Base-by-base conservation (phyloP, 2,113 vertebrate species). In the Panthera leo region DNA sequence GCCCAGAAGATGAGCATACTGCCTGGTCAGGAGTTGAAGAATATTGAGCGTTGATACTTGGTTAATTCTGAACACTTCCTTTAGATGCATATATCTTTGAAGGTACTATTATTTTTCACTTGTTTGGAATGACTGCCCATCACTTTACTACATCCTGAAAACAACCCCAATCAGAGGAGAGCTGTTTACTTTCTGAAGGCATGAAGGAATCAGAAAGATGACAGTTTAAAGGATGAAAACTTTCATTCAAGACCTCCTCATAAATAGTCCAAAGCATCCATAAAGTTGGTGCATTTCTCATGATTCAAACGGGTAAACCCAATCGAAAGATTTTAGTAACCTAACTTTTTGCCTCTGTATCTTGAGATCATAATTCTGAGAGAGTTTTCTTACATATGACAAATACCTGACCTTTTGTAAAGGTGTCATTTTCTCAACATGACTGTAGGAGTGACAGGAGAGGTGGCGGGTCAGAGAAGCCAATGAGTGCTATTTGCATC, bases 381-480 rank as follows among this genome's bases (percentile, higher is more conserved):
- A 76, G 84, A 45, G 10, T 67, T 85, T 93, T 78, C 42, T 95
- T 89, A 86, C 4, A 36, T 53, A 36, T 53, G n/a, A 45, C 42
- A 93, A 93, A 94, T 34, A 85, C 25, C 34, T 94, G 86, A 91
- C 58, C 67, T 94, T 93, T 68, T 84, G 53, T 83, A 73, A 91
- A 84, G 73, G 68, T 89, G 73, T 85, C 86, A 89, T 91, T 95
- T 94, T 95, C 42, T 92, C 34, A 91, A 75, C n/a, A 79, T 23
- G 51, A 75, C 42, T 55, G 18, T 18, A 55, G 39, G 34, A 85
- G 79, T 82, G 80, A 85, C 71, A 83, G 31, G 61, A 75, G 58
- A 34, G 36, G 51, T 14, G 0, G 71, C 83, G 42, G 39, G 68
- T 80, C 63, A 89, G 80, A 67, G 79, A 93, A 75, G 63, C 21